phyloP scores from a whole-genome alignment of 2,888 invertebrate genomes.

The Didymodactylos carnosus region DNA sequence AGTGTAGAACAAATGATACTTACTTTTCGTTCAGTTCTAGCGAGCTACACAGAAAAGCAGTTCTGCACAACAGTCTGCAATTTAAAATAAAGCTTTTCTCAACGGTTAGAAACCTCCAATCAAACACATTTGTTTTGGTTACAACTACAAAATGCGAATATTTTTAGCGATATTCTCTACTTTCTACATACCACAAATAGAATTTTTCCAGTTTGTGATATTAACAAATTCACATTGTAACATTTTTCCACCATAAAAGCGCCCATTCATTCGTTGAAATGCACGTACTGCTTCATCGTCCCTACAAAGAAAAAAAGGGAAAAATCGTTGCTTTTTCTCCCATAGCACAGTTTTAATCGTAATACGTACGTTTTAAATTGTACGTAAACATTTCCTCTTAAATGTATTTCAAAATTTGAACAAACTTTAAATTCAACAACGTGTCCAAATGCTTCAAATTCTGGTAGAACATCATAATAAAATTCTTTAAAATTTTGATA shows the following conservation, averaged over 20 bases:
- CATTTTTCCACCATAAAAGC: constrained; percentile 68
- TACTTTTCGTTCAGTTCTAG: too few species aligned
- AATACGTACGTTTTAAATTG: constrained; percentile 44
- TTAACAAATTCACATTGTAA: constrained; percentile 59
- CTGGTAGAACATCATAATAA: constrained; percentile 61
- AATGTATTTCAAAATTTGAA: constrained; percentile 61
- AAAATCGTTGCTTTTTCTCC: background rate
- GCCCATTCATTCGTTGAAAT: constrained; percentile 53
- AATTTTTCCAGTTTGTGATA: constrained; percentile 58
- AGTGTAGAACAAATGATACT: too few species aligned
- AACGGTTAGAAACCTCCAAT: too few species aligned
- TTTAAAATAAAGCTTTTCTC: too few species aligned
- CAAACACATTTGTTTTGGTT: too few species aligned
- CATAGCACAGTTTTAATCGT: background rate
- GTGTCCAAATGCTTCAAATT: constrained; percentile 45
- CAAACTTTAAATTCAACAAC: constrained; percentile 48
- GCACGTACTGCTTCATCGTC: constrained; percentile 39
- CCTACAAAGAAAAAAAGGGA: constrained; percentile 20
- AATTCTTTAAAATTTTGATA: constrained; percentile 61
- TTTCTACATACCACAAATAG: constrained; percentile 64
- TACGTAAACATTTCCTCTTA: constrained; percentile 71
- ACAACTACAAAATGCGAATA: background rate
- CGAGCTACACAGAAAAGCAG: too few species aligned
- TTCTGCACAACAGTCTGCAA: too few species aligned
- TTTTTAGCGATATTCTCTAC: constrained; percentile 3